A percentile compares a stretch with the other conserved stretches of the same genome.
Conservation (phyloP, 1,140 invertebrate species). For the Papilio glaucus region DNA sequence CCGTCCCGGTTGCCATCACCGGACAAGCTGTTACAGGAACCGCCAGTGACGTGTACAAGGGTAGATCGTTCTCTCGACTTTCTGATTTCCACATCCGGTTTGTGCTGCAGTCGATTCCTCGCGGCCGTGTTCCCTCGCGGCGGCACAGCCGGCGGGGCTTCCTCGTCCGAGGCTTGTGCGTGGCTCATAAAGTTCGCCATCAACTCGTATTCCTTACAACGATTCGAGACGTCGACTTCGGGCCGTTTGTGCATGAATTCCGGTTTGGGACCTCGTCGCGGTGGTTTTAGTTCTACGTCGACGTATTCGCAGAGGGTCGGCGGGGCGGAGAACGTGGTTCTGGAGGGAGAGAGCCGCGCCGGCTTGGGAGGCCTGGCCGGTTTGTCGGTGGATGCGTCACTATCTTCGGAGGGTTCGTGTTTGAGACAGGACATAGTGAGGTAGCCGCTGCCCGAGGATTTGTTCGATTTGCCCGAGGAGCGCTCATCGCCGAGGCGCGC, state of each 20-base stretch:
- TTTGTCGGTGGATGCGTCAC: conserved; percentile 63
- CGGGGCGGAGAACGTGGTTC: conserved; percentile 47
- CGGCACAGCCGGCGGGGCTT: conserved; percentile 74
- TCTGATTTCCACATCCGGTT: conserved; percentile 50
- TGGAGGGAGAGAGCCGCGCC: conserved; percentile 61
- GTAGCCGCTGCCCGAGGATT: conserved; percentile 73
- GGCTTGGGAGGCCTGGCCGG: conserved; percentile 71
- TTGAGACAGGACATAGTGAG: conserved; percentile 77
- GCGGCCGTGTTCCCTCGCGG: conserved; percentile 59
- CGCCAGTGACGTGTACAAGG: conserved; percentile 45
- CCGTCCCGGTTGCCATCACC: conserved; percentile 45
- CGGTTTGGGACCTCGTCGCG: conserved; percentile 54
- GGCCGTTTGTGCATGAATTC: conserved; percentile 46
- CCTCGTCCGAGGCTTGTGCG: conserved; percentile 57
- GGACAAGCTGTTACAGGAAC: conserved; percentile 51
- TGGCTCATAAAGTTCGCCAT: conserved; percentile 76
- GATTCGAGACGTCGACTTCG: conserved; percentile 47
- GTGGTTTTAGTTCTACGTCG: conserved; percentile 62
- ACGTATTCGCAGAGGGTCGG: conserved; percentile 69
- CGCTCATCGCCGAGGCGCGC: conserved; percentile 69
- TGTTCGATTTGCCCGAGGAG: conserved; percentile 70
- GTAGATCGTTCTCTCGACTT: conserved; percentile 42
- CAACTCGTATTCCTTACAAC: conserved; percentile 77
- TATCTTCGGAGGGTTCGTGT: conserved; percentile 71
- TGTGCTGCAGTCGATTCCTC: conserved; percentile 45